Conservation (phyloP, 2,888 invertebrate genomes). For the Agriopis aurantiaria region DNA sequence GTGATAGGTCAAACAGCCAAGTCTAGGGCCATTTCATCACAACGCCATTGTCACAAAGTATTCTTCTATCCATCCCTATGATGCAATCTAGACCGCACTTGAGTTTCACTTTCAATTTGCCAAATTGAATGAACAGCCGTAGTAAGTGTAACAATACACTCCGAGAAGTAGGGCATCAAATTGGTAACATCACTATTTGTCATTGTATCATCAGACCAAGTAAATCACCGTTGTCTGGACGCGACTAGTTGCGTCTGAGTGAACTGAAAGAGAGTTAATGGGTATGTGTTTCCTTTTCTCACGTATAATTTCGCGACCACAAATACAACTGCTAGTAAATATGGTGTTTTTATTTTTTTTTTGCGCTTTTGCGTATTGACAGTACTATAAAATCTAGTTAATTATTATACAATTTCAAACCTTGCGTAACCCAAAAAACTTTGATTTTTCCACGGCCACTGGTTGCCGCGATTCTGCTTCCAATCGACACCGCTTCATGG, state of each 20-base stretch:
- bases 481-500: no score
- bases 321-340: no score
- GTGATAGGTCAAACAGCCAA: slow-evolving; percentile 12
- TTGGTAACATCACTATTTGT: slow-evolving; percentile 27
- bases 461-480: no score
- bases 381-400: no score
- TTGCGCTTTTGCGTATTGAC: no score
- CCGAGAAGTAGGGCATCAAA: slow-evolving; percentile 26
- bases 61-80: slow-evolving; percentile 17
- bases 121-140: slow-evolving; percentile 5
- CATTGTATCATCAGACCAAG: slow-evolving; percentile 15
- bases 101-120: slow-evolving; percentile 35
- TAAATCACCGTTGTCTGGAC: slow-evolving; percentile 29
- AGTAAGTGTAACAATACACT: slow-evolving; percentile 5
- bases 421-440: no score
- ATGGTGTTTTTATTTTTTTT: no score
- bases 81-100: slow-evolving; percentile 28
- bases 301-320: no score
- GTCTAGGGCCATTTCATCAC: not conserved
- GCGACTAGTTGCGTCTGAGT: not conserved
- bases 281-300: not conserved
- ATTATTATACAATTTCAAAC: no score
- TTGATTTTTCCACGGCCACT: no score
- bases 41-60: slow-evolving; percentile 4
- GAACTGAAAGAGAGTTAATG: not conserved